A percentile compares a stretch with the other conserved stretches of the same genome.
phyloP scores from a whole-genome alignment of 23 tunicate genomes.

The Ascidia mentula region DNA sequence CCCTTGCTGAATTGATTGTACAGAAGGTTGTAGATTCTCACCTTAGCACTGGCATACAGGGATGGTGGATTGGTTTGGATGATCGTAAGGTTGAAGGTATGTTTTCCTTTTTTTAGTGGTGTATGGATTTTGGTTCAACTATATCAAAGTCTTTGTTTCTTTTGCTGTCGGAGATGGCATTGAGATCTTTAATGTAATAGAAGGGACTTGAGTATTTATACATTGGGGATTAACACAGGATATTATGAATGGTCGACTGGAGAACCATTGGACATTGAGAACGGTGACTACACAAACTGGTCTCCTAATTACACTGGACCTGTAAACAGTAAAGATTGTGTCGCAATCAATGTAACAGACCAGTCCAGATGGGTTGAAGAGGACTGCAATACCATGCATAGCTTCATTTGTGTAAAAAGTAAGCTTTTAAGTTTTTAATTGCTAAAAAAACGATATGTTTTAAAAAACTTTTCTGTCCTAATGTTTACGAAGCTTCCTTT shows the following conservation, averaged over 20 bases:
- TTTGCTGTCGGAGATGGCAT: neutral
- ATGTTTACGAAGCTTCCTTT: no score
- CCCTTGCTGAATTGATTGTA: neutral
- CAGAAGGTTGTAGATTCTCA: conserved; percentile 3
- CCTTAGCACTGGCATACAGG: conserved; percentile 17
- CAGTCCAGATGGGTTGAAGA: conserved; percentile 56
- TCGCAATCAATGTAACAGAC: conserved; percentile 32
- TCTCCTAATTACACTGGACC: neutral
- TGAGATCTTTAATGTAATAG: no score
- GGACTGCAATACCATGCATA: conserved; percentile 29
- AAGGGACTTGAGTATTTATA: no score
- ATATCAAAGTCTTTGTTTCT: no score
- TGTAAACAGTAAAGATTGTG: conserved; percentile 52
- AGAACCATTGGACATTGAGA: conserved; percentile 38
- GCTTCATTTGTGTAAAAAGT: conserved; percentile 65
- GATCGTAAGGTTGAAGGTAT: conserved; percentile 61
- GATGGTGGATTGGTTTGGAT: conserved; percentile 72
- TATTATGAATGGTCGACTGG: conserved; percentile 69
- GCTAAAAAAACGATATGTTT: no score
- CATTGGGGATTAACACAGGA: no score
- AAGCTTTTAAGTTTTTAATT: no score
- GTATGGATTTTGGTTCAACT: neutral
- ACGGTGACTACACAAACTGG: conserved; percentile 48
- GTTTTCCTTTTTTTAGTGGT: neutral
- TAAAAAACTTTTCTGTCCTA: no score